Base-by-base conservation (phyloP, 2,797 vertebrate species). In the Sebastes matsubarae region DNA sequence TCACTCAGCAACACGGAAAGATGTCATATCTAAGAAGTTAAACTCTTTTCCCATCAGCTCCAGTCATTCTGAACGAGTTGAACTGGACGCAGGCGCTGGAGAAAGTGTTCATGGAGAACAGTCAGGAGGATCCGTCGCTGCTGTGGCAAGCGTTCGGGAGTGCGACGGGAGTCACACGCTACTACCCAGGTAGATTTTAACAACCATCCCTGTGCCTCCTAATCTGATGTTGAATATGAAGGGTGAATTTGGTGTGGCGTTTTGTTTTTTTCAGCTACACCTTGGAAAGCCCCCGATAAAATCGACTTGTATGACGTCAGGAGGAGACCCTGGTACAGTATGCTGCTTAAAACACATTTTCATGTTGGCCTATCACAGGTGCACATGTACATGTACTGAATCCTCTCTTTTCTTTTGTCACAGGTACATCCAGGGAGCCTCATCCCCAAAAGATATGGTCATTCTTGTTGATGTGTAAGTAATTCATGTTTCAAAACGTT, bases 401-500 rank as follows among this genome's bases (percentile, higher is more conserved):
- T 72, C 50, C 72, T 80, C 24, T 83, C 2, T 74, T 58, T 20
- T 68, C 73, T 20, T 80, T 70, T 69, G 1, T 57, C 78, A 4
- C 94, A 99, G 98, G 98, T 99, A 99, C 87, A 99, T 99, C 88
- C 98, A 99, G 87, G 99, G 99, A 0, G 99, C 98, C 29, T 99
- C 98, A 0, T 99, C 99, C 0, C 98, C 99, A 1, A 99, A 99
- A 95, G 99, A 99, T 85, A 99, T 99, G 99, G 98, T 99, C 93
- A 99, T 99, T 94, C 98, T 99, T 0, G 98, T 99, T 63, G 99
- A 99, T 0, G 98, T 99, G 98, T 99, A 93, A 99, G 99, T 98
- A 90, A 18, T 6, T 4, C 0, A 30, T 25, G 18, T 60, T 66
- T 67, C 5, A 60, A 5, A 27, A 24, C 2, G 2, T 52, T 13